phyloP scores from a whole-genome alignment of 1,140 invertebrate genomes.

The Pogonognathellus flavescens region DNA sequence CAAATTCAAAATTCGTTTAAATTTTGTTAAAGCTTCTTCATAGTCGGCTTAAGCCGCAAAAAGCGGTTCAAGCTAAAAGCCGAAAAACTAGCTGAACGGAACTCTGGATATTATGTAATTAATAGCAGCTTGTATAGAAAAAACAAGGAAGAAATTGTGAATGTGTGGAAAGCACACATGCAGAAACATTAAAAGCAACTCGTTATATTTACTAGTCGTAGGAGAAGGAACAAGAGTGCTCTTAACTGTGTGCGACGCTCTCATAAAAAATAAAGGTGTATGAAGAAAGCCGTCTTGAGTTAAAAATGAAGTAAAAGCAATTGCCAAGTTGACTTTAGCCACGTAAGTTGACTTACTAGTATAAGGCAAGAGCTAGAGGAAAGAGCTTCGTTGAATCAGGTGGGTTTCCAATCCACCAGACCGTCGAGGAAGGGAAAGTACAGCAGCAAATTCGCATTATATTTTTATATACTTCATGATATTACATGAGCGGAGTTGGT shows the following conservation, averaged over 20 bases:
- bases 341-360: neutral
- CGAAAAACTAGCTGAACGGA: too few relatives aligned
- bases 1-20: too few relatives aligned
- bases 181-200: neutral
- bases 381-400: neutral
- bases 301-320: neutral
- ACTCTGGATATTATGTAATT: too few relatives aligned
- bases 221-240: neutral
- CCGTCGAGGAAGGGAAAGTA: neutral
- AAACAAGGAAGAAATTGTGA: too few relatives aligned
- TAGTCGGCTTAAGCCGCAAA: too few relatives aligned
- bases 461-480: conserved; percentile 15
- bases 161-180: neutral
- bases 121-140: too few relatives aligned
- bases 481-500: neutral
- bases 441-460: neutral
- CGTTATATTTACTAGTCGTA: neutral
- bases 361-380: neutral
- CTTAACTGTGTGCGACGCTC: neutral
- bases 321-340: neutral
- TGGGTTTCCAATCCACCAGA: neutral
- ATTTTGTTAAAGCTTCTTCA: too few relatives aligned
- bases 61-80: too few relatives aligned
- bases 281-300: neutral
- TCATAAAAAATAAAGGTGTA: conserved; percentile 14